Evolutionary conservation across 1,140 invertebrate genomes (phyloP).

Genomic region (Dinoponera quadriceps): DNA sequence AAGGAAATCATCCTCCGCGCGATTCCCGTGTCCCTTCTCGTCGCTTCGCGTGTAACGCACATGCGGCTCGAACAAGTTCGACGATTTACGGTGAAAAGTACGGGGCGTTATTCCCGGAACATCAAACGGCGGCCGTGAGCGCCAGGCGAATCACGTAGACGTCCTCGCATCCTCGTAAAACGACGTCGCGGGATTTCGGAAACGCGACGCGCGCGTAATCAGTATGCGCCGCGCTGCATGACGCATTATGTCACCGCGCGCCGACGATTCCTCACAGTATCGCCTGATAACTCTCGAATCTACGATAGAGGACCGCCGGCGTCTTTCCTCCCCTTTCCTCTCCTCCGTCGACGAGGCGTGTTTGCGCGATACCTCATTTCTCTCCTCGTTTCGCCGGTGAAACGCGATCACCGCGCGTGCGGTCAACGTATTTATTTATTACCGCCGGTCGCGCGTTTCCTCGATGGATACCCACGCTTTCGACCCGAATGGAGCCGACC

Average conservation of each 20-base stretch:
- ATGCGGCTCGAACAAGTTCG: not conserved
- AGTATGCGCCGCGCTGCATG: slow-evolving; percentile 38
- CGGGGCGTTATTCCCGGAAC: slow-evolving; percentile 5
- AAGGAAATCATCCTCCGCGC: slow-evolving; percentile 46
- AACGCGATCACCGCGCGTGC: not conserved
- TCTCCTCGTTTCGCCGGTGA: too few species aligned
- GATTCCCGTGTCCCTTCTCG: not conserved
- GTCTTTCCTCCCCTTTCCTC: not conserved
- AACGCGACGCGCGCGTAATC: slow-evolving; percentile 30
- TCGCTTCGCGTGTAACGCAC: not conserved
- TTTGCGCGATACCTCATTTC: not conserved
- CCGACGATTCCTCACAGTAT: slow-evolving; percentile 53
- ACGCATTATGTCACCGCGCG: slow-evolving; percentile 65
- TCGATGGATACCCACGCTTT: not conserved
- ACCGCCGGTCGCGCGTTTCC: not conserved
- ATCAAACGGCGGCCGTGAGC: slow-evolving; percentile 19
- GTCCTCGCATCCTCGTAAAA: slow-evolving; percentile 31
- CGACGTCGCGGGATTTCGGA: slow-evolving; percentile 55
- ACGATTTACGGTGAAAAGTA: slow-evolving; percentile 52
- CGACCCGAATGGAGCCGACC: not conserved
- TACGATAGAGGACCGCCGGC: slow-evolving; percentile 17
- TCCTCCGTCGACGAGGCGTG: not conserved
- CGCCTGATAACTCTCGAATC: slow-evolving; percentile 62
- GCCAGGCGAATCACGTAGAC: slow-evolving; percentile 53
- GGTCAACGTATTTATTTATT: not conserved